Conservation (phyloP, 2,888 invertebrate genomes). For the Melieria picta region DNA sequence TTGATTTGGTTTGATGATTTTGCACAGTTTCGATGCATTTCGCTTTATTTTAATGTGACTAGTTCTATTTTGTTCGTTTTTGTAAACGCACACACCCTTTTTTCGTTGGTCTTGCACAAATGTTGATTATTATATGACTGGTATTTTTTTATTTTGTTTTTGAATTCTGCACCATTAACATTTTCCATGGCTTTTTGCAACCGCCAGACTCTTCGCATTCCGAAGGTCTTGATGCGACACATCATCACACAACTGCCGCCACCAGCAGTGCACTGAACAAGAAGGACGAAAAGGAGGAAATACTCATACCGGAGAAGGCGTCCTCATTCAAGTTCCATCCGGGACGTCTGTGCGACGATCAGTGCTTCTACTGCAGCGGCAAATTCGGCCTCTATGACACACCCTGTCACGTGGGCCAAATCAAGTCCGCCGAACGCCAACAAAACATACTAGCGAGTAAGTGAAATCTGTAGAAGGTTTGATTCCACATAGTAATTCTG, state of each 20-base stretch:
- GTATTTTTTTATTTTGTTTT: too few species aligned
- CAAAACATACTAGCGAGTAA: conserved; percentile 81
- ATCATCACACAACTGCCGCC: conserved; percentile 20
- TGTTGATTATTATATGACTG: too few species aligned
- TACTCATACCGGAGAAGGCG: conserved; percentile 88
- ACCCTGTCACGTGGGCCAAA: conserved; percentile 87
- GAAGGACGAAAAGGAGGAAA: conserved; percentile 65
- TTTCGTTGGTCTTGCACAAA: too few species aligned
- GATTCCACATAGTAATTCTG: background rate
- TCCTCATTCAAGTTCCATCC: conserved; percentile 89
- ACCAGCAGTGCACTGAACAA: conserved; percentile 47
- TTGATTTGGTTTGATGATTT: too few species aligned
- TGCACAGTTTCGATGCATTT: too few species aligned
- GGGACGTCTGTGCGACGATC: conserved; percentile 82
- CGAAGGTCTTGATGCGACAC: conserved; percentile 49
- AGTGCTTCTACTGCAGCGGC: conserved; percentile 87
- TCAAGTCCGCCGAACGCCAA: conserved; percentile 83
- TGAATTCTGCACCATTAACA: too few species aligned
- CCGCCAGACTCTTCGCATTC: conserved; percentile 61
- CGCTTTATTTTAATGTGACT: too few species aligned
- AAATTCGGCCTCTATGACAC: conserved; percentile 88
- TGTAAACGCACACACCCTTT: too few species aligned
- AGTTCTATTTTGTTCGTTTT: too few species aligned
- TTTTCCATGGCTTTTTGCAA: background rate
- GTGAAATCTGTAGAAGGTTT: conserved; percentile 51